Evolutionary conservation across 2,113 vertebrate species (phyloP), one percentile per base, ranked within the genome.

Genomic region (Girardinichthys multiradiatus): DNA sequence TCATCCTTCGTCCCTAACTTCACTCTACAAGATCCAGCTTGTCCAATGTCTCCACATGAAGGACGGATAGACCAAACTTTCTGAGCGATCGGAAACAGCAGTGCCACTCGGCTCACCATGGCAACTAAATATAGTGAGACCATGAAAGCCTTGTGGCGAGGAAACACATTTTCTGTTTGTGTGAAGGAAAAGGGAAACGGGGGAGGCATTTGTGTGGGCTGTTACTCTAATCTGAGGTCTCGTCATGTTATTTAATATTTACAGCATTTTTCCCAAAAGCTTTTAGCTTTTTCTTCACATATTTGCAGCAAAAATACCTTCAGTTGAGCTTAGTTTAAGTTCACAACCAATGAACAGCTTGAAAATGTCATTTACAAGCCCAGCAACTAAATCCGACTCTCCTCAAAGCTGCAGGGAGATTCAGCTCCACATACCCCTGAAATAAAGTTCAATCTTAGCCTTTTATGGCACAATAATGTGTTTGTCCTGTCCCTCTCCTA

Each of bases 81-180:
- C 27, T 28, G 45, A 66, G 54, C 1, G 1, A 33, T 4, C 3
- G 64, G 51, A 15, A 24, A 54, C 61, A 45, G 63, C 39, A 58
- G 75, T 35, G 48, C 76, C 5, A 28, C 66, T 78, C 3, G 0
- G 31, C 54, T 90, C 88, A 72, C 88, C 79, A 79, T 84, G 81
- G 81, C 66, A 86, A 86, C 88, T 26, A 57, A 72, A 74, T n/a
- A 57, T 64, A 72, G 69, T 6, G 27, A 37, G 30, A 42, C 61
- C 64, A 37, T 19, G 39, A 62, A 59, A 48, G 67, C 64, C 60
- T 57, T 5, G 28, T 54, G 63, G 70, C 14, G 27, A 68, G 65
- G 51, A 62, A 29, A 69, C n/a, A 31, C 65, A 19, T 70, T 72
- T 28, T 45, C 26, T 29, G 57, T 64, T 57, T 70, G 29, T 74